phyloP scores from a whole-genome alignment of 2,888 invertebrate species.

The Lasiommata megera region DNA sequence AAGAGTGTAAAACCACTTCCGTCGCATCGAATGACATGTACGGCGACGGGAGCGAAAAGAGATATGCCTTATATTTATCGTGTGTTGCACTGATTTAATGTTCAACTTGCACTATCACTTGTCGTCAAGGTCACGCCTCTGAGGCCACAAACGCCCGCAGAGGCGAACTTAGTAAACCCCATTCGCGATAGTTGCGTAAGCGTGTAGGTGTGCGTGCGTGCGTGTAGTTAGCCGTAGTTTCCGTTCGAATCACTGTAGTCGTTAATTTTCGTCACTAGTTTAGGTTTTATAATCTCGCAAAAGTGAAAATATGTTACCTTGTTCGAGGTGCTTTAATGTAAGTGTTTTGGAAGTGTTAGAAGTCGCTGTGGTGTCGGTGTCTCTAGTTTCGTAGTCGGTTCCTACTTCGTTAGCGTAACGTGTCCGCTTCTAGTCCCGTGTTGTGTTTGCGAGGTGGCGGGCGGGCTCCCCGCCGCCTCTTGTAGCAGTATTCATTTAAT shows the following conservation, averaged over 20 bases:
- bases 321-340: slow-evolving; percentile 32
- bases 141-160: slow-evolving; percentile 16
- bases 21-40: no score
- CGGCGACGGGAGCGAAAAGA: no score
- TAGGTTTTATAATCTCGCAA: slow-evolving; percentile 29
- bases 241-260: slow-evolving; percentile 15
- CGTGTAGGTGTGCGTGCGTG: slow-evolving; percentile 17
- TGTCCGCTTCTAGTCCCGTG: slow-evolving; percentile 59
- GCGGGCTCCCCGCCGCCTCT: no score
- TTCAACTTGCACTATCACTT: no score
- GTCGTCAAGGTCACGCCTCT: no score
- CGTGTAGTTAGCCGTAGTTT: slow-evolving; percentile 29
- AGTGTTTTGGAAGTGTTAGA: slow-evolving; percentile 20
- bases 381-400: slow-evolving; percentile 31
- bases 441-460: slow-evolving; percentile 42
- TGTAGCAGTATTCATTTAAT: slow-evolving; percentile 15
- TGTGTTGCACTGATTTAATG: background rate
- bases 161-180: slow-evolving; percentile 57
- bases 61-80: background rate
- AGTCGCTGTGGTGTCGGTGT: slow-evolving; percentile 27
- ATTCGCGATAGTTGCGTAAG: slow-evolving; percentile 50
- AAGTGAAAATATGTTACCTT: slow-evolving; percentile 17
- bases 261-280: slow-evolving; percentile 24
- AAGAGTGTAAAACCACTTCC: no score
- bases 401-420: slow-evolving; percentile 28